These are phyloP conservation scores for Hoplodrina blanda DNA, from an alignment of 2,888 invertebrate species.

Conservation along the genomic window DNA sequence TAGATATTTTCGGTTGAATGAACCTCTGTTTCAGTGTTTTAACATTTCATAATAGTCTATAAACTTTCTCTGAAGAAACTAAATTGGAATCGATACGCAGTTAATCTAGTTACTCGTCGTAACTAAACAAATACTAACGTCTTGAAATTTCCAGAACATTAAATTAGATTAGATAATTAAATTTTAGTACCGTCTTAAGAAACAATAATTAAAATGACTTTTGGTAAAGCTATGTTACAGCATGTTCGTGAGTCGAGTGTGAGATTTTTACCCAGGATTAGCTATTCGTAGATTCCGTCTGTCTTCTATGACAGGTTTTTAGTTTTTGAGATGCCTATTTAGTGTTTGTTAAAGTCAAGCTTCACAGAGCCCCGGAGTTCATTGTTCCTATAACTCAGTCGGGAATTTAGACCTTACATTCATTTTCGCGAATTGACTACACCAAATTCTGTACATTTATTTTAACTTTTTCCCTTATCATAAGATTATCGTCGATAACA, in stretches of 20 bases:
- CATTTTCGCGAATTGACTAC: no score
- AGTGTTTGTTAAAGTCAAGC: no score
- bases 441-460: background rate
- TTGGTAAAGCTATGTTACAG: no score
- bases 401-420: no score
- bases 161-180: no score
- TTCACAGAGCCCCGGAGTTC: no score
- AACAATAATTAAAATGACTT: no score
- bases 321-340: no score
- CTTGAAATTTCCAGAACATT: background rate
- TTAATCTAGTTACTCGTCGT: background rate
- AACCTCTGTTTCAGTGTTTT: slow-evolving; percentile 18
- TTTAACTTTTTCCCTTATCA: slow-evolving; percentile 7
- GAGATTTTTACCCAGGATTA: background rate
- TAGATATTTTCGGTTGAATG: slow-evolving; percentile 30
- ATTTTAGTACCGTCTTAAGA: no score
- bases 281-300: no score
- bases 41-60: background rate
- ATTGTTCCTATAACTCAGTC: no score
- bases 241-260: background rate
- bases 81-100: background rate
- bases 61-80: slow-evolving; percentile 3
- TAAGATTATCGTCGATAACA: slow-evolving; percentile 11
- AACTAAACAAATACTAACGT: background rate
- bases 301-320: no score